Evolutionary conservation across 92 coral and sea anemone species (phyloP).

Genomic region (Porites evermanni): DNA sequence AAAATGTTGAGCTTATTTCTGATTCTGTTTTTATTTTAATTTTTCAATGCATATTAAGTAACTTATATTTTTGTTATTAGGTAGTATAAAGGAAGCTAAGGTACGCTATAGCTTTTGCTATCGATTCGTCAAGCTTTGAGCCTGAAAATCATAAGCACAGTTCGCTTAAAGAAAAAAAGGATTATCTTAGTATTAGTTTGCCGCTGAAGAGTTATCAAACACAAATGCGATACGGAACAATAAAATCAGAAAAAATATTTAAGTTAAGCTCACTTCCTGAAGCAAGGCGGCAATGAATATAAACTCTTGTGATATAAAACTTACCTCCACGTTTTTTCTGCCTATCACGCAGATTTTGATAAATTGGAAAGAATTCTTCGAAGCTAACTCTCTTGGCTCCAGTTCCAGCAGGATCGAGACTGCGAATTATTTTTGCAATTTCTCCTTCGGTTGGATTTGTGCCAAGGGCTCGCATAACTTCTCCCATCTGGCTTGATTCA

Average conservation of each 20-base stretch:
- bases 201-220: neutral
- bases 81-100: too few species aligned
- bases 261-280: neutral
- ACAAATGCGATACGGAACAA: neutral
- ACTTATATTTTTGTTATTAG: too few species aligned
- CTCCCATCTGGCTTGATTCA: slow-evolving; percentile 89
- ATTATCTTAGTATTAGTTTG: neutral
- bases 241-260: neutral
- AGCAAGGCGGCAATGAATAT: neutral
- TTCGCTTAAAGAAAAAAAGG: neutral
- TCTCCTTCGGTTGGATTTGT: slow-evolving; percentile 95
- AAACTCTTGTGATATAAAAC: neutral
- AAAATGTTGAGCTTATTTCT: too few species aligned
- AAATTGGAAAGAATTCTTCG: slow-evolving; percentile 89
- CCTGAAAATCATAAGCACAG: neutral
- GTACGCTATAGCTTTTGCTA: too few species aligned
- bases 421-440: slow-evolving; percentile 76
- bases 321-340: slow-evolving; percentile 80
- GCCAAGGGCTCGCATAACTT: slow-evolving; percentile 96
- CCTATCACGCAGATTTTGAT: slow-evolving; percentile 83
- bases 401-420: slow-evolving; percentile 70
- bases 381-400: slow-evolving; percentile 81
- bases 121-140: too few species aligned
- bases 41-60: too few species aligned
- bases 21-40: too few species aligned